phyloP scores from a whole-genome alignment of 2,888 invertebrate species.

The Gnatocerus cornutus region DNA sequence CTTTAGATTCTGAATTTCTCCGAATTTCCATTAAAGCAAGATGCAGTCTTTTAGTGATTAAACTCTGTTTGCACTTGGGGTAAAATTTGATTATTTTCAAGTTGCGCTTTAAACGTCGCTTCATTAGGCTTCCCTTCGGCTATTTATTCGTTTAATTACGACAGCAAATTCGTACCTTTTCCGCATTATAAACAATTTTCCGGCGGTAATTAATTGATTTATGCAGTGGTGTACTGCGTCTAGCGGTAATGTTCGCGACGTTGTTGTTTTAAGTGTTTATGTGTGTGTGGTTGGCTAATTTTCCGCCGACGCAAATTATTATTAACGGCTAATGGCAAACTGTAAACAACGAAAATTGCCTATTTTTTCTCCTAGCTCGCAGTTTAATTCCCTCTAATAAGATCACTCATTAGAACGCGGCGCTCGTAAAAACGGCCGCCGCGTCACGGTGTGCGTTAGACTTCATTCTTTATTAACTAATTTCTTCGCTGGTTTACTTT shows the following conservation, averaged over 20 bases:
- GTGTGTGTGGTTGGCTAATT: constrained; percentile 18
- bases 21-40: constrained; percentile 19
- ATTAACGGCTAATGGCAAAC: neutral
- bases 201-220: constrained; percentile 29
- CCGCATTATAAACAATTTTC: constrained; percentile 31
- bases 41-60: constrained; percentile 17
- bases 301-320: constrained; percentile 32
- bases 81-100: constrained; percentile 41
- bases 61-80: constrained; percentile 25
- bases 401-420: too few species aligned
- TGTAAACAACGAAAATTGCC: too few species aligned
- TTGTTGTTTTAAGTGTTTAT: constrained; percentile 27
- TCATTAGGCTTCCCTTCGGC: constrained; percentile 38
- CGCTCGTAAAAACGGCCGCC: too few species aligned
- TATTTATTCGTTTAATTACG: constrained; percentile 43
- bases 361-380: too few species aligned
- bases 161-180: constrained; percentile 38
- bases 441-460: too few species aligned
- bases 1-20: too few species aligned
- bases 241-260: constrained; percentile 19
- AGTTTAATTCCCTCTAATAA: too few species aligned
- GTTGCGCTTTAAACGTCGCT: constrained; percentile 38
- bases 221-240: constrained; percentile 4
- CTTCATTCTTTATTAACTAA: too few species aligned
- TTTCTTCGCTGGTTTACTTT: too few species aligned